A percentile compares a stretch with the other conserved stretches of the same genome.
Evolutionary conservation across 1,140 invertebrate genomes (phyloP).

Genomic region (Helicoverpa zea): DNA sequence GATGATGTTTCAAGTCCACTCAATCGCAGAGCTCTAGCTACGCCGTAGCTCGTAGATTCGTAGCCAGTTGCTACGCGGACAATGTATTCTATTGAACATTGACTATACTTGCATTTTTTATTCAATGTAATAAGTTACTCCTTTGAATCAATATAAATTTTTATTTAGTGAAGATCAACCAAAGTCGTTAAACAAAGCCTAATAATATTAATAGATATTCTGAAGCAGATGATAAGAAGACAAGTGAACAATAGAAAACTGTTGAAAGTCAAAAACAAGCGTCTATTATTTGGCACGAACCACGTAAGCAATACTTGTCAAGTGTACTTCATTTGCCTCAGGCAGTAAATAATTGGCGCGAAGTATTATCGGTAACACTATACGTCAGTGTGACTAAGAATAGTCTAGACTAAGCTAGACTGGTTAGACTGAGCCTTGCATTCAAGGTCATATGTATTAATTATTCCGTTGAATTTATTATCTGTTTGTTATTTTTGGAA

Average conservation of each 20-base stretch:
- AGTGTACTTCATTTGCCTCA: slow-evolving; percentile 4
- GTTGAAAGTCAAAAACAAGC: slow-evolving; percentile 18
- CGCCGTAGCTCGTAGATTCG: no score
- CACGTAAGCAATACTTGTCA: slow-evolving; percentile 21
- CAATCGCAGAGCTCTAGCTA: no score
- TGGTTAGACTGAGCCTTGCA: background rate
- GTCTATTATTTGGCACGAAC: slow-evolving; percentile 3
- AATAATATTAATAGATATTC: background rate
- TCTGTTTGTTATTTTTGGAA: slow-evolving; percentile 12
- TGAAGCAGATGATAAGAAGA: background rate
- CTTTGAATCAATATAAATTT: no score
- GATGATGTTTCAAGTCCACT: no score
- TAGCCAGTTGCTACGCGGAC: no score
- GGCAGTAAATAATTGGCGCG: slow-evolving; percentile 15
- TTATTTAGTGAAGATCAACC: background rate
- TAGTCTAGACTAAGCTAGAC: slow-evolving; percentile 18
- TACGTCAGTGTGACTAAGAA: background rate
- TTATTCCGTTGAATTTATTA: slow-evolving; percentile 12
- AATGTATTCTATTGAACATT: no score
- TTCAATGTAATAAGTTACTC: no score
- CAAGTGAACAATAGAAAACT: background rate
- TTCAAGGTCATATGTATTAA: slow-evolving; percentile 18
- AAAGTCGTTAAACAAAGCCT: background rate
- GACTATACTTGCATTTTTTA: no score
- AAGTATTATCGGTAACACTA: slow-evolving; percentile 16